Evolutionary conservation across 2,888 invertebrate genomes (phyloP).

Genomic region (Thereva nobilitata): DNA sequence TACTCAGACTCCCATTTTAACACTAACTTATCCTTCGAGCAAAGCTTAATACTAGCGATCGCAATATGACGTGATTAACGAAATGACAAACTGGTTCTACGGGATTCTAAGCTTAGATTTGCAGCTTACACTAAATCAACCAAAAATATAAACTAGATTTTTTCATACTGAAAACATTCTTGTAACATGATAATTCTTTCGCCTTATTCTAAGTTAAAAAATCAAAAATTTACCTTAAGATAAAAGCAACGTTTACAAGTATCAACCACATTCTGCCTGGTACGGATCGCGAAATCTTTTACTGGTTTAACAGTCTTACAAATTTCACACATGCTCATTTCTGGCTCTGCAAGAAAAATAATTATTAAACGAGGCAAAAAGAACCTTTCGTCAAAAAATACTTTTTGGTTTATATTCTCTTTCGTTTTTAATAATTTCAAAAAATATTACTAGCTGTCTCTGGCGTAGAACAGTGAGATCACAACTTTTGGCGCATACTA

Average conservation of each 20-base stretch:
- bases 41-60: not conserved
- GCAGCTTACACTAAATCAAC: no score
- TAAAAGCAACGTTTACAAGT: slow-evolving; percentile 70
- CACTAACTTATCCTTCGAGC: no score
- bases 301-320: slow-evolving; percentile 70
- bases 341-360: slow-evolving; percentile 45
- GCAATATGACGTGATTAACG: no score
- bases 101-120: no score
- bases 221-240: slow-evolving; percentile 59
- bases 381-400: slow-evolving; percentile 41
- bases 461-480: slow-evolving; percentile 54
- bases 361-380: not conserved
- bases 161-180: no score
- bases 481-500: slow-evolving; percentile 51
- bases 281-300: slow-evolving; percentile 65
- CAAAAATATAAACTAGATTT: no score
- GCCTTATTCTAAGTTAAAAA: not conserved
- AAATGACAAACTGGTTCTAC: not conserved
- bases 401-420: slow-evolving; percentile 47
- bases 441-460: slow-evolving; percentile 52
- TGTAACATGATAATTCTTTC: no score
- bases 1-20: no score
- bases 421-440: slow-evolving; percentile 53
- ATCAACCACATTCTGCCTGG: slow-evolving; percentile 64
- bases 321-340: slow-evolving; percentile 62